Base-by-base conservation (phyloP, 2,113 vertebrate species). In the Carassius carassius region DNA sequence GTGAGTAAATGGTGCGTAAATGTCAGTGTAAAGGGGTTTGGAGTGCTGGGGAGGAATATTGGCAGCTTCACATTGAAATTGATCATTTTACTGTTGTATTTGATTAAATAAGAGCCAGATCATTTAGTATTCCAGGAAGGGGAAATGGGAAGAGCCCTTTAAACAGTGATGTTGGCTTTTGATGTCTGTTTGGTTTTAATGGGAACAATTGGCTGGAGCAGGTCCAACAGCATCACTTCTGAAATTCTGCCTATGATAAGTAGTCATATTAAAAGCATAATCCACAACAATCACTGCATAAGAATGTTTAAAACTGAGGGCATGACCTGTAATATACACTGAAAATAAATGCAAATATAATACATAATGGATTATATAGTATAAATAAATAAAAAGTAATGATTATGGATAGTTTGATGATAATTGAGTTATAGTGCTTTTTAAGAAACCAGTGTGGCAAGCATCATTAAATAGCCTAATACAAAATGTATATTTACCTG, bases 111-210 rank as follows among this genome's bases (percentile, higher is more conserved):
- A 70, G 63, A 21, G 65, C n/a, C 17, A 41, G 63, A 63, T 79
- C 83, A 83, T 78, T 86, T 29, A 72, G 67, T 76, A 83, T 83
- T 86, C 85, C 49, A 77, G 85, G 80, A 83, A 83, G 58, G 54
- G 29, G 12, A 25, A 78, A 83, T 10, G 19, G 51, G 62, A 69
- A 78, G 81, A 83, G 72, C 49, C 35, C 37, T 63, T 84, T 63
- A 58, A 82, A 49, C 78, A 75, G 78, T 82, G 72, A 83, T 82
- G 63, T 69, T 78, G 81, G 62, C 62, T 29, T 29, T 56, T 78
- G 77, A 78, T 84, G 44, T 60, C 79, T 72, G 47, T 54, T 41
- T 47, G 37, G 60, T 51, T 78, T 83, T 37, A 83, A 78, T 78
- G 63, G 56, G 49, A 78, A 70, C 49, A 78, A 81, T 56, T 19